phyloP scores from a whole-genome alignment of 2,797 vertebrate species.

The Microctenopoma lineatum region DNA sequence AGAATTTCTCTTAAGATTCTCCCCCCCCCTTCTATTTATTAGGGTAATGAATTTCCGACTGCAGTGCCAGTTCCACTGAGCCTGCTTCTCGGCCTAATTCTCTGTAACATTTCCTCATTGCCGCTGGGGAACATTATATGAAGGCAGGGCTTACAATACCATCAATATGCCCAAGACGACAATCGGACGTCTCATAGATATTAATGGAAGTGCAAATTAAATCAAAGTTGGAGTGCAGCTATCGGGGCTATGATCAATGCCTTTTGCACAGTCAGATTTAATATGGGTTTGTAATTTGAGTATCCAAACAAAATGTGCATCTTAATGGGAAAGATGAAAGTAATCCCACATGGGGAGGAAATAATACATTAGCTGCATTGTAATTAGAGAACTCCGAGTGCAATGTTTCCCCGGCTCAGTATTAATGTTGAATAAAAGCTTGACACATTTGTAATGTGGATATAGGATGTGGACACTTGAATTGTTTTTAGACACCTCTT shows the following conservation, averaged over 20 bases:
- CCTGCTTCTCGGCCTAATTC: constrained; percentile 82
- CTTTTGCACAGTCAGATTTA: constrained; percentile 84
- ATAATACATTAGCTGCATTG: constrained; percentile 84
- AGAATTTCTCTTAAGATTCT: constrained; percentile 79
- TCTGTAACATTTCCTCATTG: constrained; percentile 83
- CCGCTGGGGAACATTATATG: constrained; percentile 84
- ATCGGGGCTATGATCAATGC: constrained; percentile 85
- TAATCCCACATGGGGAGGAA: constrained; percentile 79
- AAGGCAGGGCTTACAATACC: constrained; percentile 84
- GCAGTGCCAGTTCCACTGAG: constrained; percentile 81
- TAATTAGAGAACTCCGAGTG: constrained; percentile 80
- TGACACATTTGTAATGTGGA: constrained; percentile 64
- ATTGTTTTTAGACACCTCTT: constrained; percentile 60
- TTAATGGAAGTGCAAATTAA: constrained; percentile 87
- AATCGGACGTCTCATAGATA: constrained; percentile 86
- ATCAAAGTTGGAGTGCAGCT: constrained; percentile 84
- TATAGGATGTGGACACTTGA: constrained; percentile 59
- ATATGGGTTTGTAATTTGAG: constrained; percentile 84
- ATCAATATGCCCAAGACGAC: constrained; percentile 85
- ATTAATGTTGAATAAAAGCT: constrained; percentile 77
- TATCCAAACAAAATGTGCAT: constrained; percentile 85
- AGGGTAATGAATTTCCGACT: constrained; percentile 84
- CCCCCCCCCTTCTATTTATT: constrained; percentile 80
- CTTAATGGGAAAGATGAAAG: constrained; percentile 84
- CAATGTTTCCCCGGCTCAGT: constrained; percentile 74